Evolutionary conservation across 92 coral and sea anemone genomes (phyloP).

Genomic region (Desmophyllum pertusum): DNA sequence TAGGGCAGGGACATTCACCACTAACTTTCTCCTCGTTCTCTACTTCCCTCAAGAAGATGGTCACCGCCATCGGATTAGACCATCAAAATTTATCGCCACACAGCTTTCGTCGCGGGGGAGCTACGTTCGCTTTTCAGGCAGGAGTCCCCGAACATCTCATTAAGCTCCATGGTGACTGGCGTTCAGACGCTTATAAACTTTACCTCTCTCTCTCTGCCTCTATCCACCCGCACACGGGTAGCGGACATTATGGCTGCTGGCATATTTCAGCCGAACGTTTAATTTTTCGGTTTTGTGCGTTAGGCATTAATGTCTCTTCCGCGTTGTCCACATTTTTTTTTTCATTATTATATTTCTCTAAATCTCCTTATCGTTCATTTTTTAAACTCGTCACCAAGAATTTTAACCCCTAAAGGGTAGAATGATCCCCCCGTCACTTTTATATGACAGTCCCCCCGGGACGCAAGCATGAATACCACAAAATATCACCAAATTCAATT

Average conservation of each 20-base stretch:
- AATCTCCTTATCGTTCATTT: neutral
- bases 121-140: neutral
- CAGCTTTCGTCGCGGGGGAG: neutral
- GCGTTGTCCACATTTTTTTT: too few species aligned
- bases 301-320: too few species aligned
- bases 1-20: too few species aligned
- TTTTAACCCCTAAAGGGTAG: too few species aligned
- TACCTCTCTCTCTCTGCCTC: neutral
- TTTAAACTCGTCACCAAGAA: too few species aligned
- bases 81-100: neutral
- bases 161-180: neutral
- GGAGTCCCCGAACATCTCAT: neutral
- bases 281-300: neutral
- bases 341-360: too few species aligned
- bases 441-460: too few species aligned
- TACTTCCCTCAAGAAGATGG: constrained; percentile 33
- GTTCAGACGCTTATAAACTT: neutral
- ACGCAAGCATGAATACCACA: too few species aligned
- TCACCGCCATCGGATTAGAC: constrained; percentile 17
- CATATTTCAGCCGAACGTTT: neutral
- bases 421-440: too few species aligned
- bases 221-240: neutral
- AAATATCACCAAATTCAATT: too few species aligned
- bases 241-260: neutral
- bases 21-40: too few species aligned